phyloP scores from a whole-genome alignment of 2,113 vertebrate species.

The Oxyura jamaicensis region DNA sequence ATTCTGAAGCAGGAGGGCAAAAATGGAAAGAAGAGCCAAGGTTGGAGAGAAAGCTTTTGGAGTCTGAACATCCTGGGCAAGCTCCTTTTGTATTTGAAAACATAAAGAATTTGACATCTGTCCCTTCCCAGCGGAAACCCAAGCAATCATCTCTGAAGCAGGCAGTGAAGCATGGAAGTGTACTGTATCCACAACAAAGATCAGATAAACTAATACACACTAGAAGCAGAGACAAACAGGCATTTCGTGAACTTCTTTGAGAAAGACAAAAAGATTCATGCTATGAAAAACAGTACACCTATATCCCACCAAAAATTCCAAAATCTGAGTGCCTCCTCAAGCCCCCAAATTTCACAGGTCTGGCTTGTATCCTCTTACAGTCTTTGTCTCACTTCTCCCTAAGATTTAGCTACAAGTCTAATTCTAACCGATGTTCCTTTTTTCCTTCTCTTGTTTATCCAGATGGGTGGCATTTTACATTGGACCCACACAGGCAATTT shows the following conservation, averaged over 20 bases:
- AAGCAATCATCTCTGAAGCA: not conserved
- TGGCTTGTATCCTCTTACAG: not conserved
- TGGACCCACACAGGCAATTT: not conserved
- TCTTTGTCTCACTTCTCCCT: accelerated
- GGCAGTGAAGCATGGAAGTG: conserved; percentile 16
- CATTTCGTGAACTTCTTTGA: not conserved
- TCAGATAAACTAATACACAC: not conserved
- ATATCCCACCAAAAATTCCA: not conserved
- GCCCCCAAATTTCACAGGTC: not conserved
- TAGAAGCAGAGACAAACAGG: not conserved
- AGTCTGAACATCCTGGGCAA: not conserved
- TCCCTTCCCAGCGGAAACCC: not conserved
- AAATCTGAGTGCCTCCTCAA: not conserved
- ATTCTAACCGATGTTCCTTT: not conserved
- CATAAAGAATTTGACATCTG: conserved; percentile 45
- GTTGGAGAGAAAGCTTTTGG: conserved; percentile 12
- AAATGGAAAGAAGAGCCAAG: not conserved
- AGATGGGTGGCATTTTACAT: not conserved
- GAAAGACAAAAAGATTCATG: not conserved
- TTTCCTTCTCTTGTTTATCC: not conserved
- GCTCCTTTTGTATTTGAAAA: conserved; percentile 22
- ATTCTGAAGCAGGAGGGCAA: not conserved
- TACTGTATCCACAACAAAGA: not conserved
- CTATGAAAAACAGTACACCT: not conserved
- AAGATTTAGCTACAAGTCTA: not conserved